phyloP scores from a whole-genome alignment of 2,113 vertebrate species.

The Eudyptes chrysolophus region DNA sequence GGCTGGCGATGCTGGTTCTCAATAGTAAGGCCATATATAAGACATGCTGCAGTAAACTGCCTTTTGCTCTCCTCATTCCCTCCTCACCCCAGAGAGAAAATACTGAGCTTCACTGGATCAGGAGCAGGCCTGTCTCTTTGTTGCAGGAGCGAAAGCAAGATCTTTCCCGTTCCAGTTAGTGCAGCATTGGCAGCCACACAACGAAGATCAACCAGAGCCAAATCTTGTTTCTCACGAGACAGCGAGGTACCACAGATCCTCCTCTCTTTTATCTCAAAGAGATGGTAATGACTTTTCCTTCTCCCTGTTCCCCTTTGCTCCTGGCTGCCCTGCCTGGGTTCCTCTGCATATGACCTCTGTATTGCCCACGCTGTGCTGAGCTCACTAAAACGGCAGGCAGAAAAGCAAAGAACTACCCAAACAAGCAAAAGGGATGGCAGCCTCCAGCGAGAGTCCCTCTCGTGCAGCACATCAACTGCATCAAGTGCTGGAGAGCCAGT shows the following conservation, averaged over 20 bases:
- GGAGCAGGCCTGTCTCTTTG: neutral
- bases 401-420: neutral
- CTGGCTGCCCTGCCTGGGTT: neutral
- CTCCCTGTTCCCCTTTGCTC: neutral
- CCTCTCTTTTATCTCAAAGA: neutral
- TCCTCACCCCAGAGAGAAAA: neutral
- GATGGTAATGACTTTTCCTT: neutral
- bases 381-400: neutral
- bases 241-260: neutral
- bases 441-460: neutral
- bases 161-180: neutral
- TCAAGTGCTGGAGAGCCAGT: neutral
- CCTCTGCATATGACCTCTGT: neutral
- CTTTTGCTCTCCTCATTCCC: neutral
- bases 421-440: neutral
- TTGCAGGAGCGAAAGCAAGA: neutral
- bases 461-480: neutral
- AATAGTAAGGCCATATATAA: neutral
- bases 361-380: accelerated
- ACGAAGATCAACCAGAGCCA: neutral
- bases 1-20: neutral
- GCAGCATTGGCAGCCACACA: neutral
- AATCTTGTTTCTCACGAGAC: neutral
- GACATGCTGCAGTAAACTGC: neutral
- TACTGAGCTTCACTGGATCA: neutral